A percentile compares a stretch with the other conserved stretches of the same genome.
These are phyloP conservation scores for Napeogenes sylphis DNA, from an alignment of 2,888 invertebrate genomes.

Conservation along the genomic window DNA sequence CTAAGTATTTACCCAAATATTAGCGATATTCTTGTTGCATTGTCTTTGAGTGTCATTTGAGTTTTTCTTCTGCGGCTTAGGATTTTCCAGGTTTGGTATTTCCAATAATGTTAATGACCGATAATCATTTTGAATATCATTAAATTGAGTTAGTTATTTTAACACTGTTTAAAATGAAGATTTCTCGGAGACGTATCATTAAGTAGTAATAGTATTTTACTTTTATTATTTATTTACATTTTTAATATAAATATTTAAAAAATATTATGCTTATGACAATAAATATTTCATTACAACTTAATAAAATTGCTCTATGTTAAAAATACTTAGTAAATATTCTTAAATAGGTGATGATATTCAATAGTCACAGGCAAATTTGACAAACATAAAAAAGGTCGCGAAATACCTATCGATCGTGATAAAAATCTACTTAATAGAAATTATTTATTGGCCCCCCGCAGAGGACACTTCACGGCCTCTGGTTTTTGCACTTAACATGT, in stretches of 20 bases:
- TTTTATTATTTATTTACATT: too few species aligned
- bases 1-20: constrained; percentile 1
- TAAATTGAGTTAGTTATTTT: too few species aligned
- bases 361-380: too few species aligned
- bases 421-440: constrained; percentile 47
- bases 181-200: too few species aligned
- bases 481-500: constrained; percentile 16
- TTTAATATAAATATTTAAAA: too few species aligned
- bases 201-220: too few species aligned
- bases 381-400: constrained; percentile 41
- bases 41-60: constrained; percentile 8
- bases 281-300: constrained; percentile 4
- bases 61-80: constrained; percentile 24
- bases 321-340: too few species aligned
- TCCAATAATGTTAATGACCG: constrained; percentile 30
- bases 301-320: neutral
- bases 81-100: constrained; percentile 38
- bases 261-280: neutral
- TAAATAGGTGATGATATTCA: too few species aligned
- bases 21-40: constrained; percentile 7
- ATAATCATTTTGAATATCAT: neutral
- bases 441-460: constrained; percentile 31
- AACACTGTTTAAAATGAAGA: too few species aligned
- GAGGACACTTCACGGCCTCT: constrained; percentile 28
- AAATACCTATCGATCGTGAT: constrained; percentile 47